Evolutionary conservation across 2,113 vertebrate genomes (phyloP), one percentile per base, ranked within the genome.

Genomic region (Thermophis baileyi): DNA sequence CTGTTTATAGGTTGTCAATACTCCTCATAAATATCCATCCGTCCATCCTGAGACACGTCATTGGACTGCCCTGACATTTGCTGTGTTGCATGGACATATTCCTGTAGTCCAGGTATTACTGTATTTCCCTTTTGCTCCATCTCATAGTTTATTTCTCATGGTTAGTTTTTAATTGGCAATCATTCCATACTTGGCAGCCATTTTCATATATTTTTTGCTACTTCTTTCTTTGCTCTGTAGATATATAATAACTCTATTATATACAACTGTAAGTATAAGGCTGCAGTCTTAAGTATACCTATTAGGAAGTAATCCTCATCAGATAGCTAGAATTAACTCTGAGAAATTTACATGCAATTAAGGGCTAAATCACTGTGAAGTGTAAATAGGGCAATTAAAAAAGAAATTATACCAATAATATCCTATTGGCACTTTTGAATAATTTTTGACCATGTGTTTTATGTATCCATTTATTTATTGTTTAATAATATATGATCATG

Each of bases 11-110:
- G 99, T 99, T 97, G 98, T 99, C 98, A 99, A 98, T 98, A 98
- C 99, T 98, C 98, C 99, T 97, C 99, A 99, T 98, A 99, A 98
- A 98, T 98, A 98, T 97, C 99, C 99, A 98, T 99, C 99, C 98
- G 98, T 99, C 97, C 99, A 99, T 97, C 98, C 99, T 2, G 99
- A 99, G 98, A 99, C 98, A 92, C 98, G 99, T 97, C 99, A 99
- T 98, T 99, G 98, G 98, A 99, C 99, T 96, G 98, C 99, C 96
- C 98, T 99, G 98, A 99, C 99, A 97, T 99, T 99, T 97, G 99
- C 99, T 96, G 99, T 99, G 98, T 99, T 99, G 95, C 99, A 99
- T 96, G 99, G 99, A 98, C 99, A 99, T 98, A 98, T 99, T 98
- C 99, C 99, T 97, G 99, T 99, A 98, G 98, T 99, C 97, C 99